Percentiles rank a stretch among this genome's conserved stretches.
Conservation (phyloP, 2,797 vertebrate genomes). For the Helicolenus hilgendorfi region DNA sequence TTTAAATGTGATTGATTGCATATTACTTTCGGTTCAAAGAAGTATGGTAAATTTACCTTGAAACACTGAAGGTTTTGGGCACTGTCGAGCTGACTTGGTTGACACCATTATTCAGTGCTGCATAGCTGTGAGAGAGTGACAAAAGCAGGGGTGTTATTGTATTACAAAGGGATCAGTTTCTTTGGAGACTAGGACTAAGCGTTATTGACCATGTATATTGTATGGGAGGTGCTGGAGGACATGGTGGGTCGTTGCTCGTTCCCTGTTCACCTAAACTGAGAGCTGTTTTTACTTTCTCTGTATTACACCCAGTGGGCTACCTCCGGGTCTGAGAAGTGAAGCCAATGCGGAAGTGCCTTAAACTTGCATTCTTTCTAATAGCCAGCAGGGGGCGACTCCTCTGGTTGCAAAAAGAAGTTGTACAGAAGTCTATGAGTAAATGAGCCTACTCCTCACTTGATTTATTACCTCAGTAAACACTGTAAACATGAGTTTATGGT, state of each 20-base stretch:
- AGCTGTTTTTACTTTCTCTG: background rate
- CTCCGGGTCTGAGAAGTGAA: no score
- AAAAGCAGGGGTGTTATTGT: background rate
- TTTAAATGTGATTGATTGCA: background rate
- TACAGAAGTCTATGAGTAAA: no score
- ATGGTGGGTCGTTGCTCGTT: background rate
- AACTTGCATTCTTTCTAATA: no score
- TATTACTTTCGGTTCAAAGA: background rate
- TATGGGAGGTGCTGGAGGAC: background rate
- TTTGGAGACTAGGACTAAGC: background rate
- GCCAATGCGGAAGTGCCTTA: no score
- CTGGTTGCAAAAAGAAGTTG: no score
- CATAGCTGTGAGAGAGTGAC: background rate
- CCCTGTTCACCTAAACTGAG: background rate
- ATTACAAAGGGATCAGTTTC: background rate
- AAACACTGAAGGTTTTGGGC: background rate
- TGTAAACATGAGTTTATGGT: no score
- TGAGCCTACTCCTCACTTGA: fast-evolving
- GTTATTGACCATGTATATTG: background rate
- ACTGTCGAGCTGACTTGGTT: background rate
- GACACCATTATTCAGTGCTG: background rate
- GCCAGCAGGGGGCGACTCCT: no score
- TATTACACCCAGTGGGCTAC: no score
- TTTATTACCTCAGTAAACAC: no score
- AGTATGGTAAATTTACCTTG: background rate